These are phyloP conservation scores for Ammodytes dubius DNA, from an alignment of 2,113 vertebrate species.

Conservation along the genomic window DNA sequence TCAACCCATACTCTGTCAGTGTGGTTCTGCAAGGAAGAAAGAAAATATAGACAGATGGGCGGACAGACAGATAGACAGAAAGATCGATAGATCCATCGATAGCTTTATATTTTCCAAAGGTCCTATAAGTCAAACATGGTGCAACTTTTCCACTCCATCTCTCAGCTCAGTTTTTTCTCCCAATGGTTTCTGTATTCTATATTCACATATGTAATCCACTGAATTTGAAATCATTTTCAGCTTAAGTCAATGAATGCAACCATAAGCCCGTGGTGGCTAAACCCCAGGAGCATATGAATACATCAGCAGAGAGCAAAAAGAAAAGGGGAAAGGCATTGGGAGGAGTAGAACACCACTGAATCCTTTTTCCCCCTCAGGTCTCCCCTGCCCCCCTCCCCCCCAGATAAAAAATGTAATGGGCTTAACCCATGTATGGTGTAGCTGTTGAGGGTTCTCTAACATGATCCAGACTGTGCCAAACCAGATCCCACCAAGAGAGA, in stretches of 20 bases:
- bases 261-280: constrained; percentile 65
- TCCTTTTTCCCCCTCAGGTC: constrained; percentile 65
- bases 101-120: constrained; percentile 31
- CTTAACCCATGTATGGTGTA: constrained; percentile 72
- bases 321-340: background rate
- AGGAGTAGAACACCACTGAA: constrained; percentile 67
- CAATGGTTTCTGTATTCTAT: constrained; percentile 60
- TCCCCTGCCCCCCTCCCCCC: constrained; percentile 31
- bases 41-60: no score
- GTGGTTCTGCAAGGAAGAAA: constrained; percentile 15
- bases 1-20: constrained; percentile 48
- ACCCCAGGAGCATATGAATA: constrained; percentile 75
- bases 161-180: background rate
- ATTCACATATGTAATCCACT: constrained; percentile 69
- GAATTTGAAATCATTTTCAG: constrained; percentile 77
- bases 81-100: no score
- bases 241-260: constrained; percentile 73
- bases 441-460: constrained; percentile 60
- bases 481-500: constrained; percentile 72
- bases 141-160: background rate
- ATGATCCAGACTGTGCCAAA: constrained; percentile 71
- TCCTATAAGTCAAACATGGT: constrained; percentile 40
- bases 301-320: constrained; percentile 60
- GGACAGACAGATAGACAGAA: no score
- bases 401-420: constrained; percentile 72